These are phyloP conservation scores for Caenorhabditis virilis DNA, from an alignment of 2,888 invertebrate genomes.

Conservation along the genomic window DNA sequence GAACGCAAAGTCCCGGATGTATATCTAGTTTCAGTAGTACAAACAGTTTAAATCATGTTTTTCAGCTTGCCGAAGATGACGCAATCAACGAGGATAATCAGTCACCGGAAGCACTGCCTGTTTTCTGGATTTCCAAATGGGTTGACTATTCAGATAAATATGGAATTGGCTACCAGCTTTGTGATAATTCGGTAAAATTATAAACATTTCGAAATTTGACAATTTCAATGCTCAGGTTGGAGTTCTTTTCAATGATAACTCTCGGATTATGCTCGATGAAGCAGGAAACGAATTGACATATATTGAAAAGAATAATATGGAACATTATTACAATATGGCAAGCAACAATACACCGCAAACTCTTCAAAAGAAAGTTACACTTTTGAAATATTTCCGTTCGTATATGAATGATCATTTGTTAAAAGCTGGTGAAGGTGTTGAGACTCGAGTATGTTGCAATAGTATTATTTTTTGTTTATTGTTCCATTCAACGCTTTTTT, in stretches of 20 bases:
- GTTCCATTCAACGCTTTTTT: neutral
- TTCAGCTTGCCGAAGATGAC: constrained; percentile 33
- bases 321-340: constrained; percentile 81
- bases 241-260: constrained; percentile 97
- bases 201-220: neutral
- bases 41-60: neutral
- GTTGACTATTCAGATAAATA: constrained; percentile 99
- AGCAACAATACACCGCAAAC: constrained; percentile 79
- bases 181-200: constrained; percentile 79
- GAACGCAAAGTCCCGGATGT: constrained; percentile 26
- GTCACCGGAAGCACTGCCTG: constrained; percentile 91
- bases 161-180: constrained; percentile 96
- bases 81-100: constrained; percentile 81
- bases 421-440: constrained; percentile 75
- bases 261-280: constrained; percentile 87
- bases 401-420: constrained; percentile 92
- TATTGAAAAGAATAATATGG: constrained; percentile 86
- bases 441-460: constrained; percentile 4
- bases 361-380: constrained; percentile 75
- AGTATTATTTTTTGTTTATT: neutral
- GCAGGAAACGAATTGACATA: constrained; percentile 95
- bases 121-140: constrained; percentile 99
- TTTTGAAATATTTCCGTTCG: constrained; percentile 91
- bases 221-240: constrained; percentile 76
- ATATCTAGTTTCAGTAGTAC: neutral